Base-by-base conservation (phyloP, 2,888 invertebrate genomes). In the Tineola bisselliella region DNA sequence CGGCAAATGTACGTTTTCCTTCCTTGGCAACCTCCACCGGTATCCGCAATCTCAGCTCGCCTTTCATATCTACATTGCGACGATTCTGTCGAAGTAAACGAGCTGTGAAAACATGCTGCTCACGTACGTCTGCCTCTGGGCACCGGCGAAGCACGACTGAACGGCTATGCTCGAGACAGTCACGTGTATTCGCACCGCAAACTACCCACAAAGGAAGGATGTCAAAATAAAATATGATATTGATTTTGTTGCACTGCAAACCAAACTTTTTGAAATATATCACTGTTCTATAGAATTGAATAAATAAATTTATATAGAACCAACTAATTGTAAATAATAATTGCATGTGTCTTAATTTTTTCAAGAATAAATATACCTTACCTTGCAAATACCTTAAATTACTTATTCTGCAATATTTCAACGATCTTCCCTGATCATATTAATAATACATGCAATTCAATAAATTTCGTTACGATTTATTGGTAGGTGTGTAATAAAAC, bases 21-120 rank as follows among this genome's bases (percentile, higher is more conserved):
- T 33, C 33, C 19, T 58, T 58, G 33, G 58, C 33, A 58, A 33
- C 19, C 17, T 31, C 33, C 33, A 33, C 58, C 58, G 58, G 15
- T 30, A 58, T 58, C 58, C 66, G 68, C 76, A 76, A 77, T 76
- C 74, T 68, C 68, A 71, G 73, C 70, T 73, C 70, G 71, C 69
- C 71, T 74, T 68, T 71, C 66, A 69, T 70, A 65, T 65, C 67
- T 70, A 66, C 71, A 72, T 74, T 67, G 68, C 68, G 70, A 70
- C 75, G 72, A 76, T 77, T 73, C 69, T 72, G 68, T 65, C 66
- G 66, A 48, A 60, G 68, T 73, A 74, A 76, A 77, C 74, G 76
- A 78, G 70, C 72, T 70, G 68, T 66, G 67, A 67, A 64, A 66
- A 68, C 69, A 79, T 78, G 74, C 78, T 64, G 69, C 65, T 64